Percentiles rank a stretch among this genome's conserved stretches.
These are phyloP conservation scores for Apodemus agrarius DNA, from an alignment of 2,797 vertebrate species.

Conservation along the genomic window DNA sequence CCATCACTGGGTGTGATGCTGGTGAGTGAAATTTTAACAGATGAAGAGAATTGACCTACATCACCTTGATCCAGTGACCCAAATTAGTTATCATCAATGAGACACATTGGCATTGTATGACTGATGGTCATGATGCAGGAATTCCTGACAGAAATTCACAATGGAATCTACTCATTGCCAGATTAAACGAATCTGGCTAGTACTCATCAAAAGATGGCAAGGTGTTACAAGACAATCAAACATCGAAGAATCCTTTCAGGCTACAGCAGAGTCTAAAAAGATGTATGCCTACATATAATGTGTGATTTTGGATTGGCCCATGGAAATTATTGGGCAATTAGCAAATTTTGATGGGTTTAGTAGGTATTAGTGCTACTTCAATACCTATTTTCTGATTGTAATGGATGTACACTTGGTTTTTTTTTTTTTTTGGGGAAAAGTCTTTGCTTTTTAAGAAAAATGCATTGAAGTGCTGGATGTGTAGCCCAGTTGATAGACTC, in stretches of 20 bases:
- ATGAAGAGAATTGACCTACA: background rate
- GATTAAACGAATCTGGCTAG: background rate
- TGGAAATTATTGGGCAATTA: background rate
- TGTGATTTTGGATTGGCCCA: background rate
- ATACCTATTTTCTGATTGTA: background rate
- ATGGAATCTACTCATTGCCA: background rate
- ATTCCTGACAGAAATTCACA: background rate
- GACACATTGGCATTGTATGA: background rate
- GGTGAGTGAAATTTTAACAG: background rate
- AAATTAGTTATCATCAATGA: background rate
- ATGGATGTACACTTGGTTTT: background rate
- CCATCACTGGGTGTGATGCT: background rate
- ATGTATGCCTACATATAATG: background rate
- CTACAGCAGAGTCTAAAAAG: background rate
- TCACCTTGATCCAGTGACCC: background rate
- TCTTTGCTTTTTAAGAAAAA: constrained; percentile 5
- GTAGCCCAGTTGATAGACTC: background rate
- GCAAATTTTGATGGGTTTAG: background rate
- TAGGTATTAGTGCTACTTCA: background rate
- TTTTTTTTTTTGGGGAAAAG: background rate
- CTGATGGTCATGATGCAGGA: background rate
- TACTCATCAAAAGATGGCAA: background rate
- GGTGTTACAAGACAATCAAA: background rate
- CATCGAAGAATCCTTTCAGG: background rate
- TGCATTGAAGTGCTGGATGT: background rate